Evolutionary conservation across 2,888 invertebrate genomes (phyloP).

Genomic region (Calliphora vomitoria): DNA sequence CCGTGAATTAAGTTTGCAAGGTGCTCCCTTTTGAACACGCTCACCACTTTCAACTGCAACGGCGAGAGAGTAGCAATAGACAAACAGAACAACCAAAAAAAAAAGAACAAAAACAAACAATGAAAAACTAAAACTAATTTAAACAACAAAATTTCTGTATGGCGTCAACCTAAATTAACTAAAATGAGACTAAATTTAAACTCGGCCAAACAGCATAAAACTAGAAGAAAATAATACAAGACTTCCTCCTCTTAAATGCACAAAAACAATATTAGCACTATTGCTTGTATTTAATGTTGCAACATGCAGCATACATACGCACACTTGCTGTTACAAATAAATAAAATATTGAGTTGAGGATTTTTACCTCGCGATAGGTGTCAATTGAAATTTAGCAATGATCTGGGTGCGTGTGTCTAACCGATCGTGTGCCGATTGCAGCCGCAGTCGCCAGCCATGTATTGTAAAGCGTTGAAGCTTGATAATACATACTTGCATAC

Average conservation of each 20-base stretch:
- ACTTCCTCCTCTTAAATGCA: constrained; percentile 34
- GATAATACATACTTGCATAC: constrained; percentile 1
- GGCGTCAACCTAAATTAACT: constrained; percentile 72
- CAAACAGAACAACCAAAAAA: not conserved
- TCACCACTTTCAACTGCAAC: constrained; percentile 19
- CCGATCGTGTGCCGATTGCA: not conserved
- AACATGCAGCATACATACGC: not conserved
- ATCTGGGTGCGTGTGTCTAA: not conserved
- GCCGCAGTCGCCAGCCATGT: constrained; percentile 14
- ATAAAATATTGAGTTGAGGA: constrained; percentile 11
- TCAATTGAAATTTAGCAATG: constrained; percentile 46
- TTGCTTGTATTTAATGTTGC: constrained; percentile 11
- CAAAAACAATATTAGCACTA: constrained; percentile 33
- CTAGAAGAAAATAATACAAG: not conserved
- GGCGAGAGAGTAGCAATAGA: not conserved
- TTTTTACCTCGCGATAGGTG: constrained; percentile 67
- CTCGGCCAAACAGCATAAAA: constrained; percentile 43
- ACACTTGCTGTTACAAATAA: constrained; percentile 1
- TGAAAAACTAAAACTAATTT: not conserved
- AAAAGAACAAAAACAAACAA: not conserved
- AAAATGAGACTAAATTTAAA: constrained; percentile 63
- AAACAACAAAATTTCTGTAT: constrained; percentile 50
- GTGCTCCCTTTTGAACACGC: constrained; percentile 42
- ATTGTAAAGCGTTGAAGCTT: constrained; percentile 39
- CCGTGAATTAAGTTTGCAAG: constrained; percentile 65